Evolutionary conservation across 1,140 invertebrate genomes (phyloP), one percentile per base, ranked within the genome.

Genomic region (Heliconius nattereri): DNA sequence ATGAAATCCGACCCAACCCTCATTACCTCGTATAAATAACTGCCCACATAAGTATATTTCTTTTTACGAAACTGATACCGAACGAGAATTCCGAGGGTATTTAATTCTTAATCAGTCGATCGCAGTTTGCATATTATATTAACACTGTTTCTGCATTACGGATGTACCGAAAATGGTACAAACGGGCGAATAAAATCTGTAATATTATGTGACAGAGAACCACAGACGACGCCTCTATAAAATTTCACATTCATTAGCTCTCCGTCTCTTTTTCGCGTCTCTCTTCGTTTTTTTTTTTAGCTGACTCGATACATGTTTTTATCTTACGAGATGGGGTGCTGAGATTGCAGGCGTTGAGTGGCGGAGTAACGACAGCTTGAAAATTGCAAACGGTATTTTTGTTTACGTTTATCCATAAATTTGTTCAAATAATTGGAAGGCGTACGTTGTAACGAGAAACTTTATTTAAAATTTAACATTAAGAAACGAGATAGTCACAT

Each of bases 81-180:
- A 80, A 81, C 80, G 81, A 82, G 78, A 84, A 84, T 79, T 85
- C 82, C 78, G 74, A 83, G 81, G 83, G 82, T 85, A 81, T 81
- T 84, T 84, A 85, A 89, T 91, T 91, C 88, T 90, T 90, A 91
- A 93, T 92, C 89, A 91, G 87, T 83, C 79, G 75, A 85, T 84
- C 80, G 80, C 78, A 74, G 85, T 79, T 87, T 83, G 79, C 82
- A 81, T 84, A 78, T 85, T 87, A 87, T 92, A 86, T 92, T 91
- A 91, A 93, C 90, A 91, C 90, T 86, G 86, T 88, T 90, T 85
- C 82, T 88, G 87, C 89, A 91, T 92, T 90, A 92, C 88, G 85
- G 83, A 85, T 88, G 79, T 83, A 81, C 87, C 84, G 85, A 91
- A 92, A 89, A 87, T 84, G 78, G 75, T 83, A 85, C 85, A 81